phyloP scores from a whole-genome alignment of 2,888 invertebrate species.

The Hyalella azteca region DNA sequence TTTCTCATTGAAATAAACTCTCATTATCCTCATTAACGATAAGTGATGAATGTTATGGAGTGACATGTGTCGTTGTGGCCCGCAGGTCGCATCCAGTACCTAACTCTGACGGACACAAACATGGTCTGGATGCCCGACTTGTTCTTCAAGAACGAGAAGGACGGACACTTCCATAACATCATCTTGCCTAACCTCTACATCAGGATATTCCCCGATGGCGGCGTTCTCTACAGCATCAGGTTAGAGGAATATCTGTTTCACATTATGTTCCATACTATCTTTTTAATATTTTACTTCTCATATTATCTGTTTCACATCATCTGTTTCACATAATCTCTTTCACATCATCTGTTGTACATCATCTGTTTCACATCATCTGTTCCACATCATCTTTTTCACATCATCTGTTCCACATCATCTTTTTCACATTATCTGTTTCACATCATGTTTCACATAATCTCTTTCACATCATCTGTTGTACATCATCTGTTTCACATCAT shows the following conservation, averaged over 20 bases:
- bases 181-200: constrained; percentile 98
- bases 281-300: constrained; percentile 3
- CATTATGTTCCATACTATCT: background rate
- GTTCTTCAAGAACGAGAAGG: constrained; percentile 97
- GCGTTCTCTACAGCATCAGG: constrained; percentile 93
- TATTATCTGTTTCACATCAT: no score
- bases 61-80: constrained; percentile 44
- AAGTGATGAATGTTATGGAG: no score
- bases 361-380: no score
- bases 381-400: no score
- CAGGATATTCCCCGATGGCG: constrained; percentile 92
- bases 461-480: no score
- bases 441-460: no score
- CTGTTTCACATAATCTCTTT: background rate
- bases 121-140: constrained; percentile 98
- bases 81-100: constrained; percentile 83
- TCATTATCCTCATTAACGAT: no score
- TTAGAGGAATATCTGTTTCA: no score
- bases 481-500: no score
- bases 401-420: no score
- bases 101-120: constrained; percentile 91
- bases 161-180: constrained; percentile 96
- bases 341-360: background rate
- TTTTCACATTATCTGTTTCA: no score
- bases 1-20: no score